These are phyloP conservation scores for Macrotus californicus DNA, from an alignment of 2,113 vertebrate species.

Conservation along the genomic window DNA sequence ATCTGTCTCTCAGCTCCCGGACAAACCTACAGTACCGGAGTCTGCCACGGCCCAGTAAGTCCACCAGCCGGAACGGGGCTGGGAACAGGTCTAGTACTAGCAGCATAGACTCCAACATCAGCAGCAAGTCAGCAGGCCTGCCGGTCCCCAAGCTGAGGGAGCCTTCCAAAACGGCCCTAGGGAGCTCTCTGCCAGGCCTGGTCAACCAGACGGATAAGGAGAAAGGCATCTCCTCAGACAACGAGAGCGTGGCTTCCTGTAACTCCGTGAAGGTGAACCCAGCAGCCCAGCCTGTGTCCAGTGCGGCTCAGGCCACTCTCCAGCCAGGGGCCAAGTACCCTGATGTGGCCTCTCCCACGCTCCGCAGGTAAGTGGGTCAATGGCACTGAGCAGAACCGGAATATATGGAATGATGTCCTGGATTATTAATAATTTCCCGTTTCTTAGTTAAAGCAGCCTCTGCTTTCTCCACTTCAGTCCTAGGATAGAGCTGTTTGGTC, in stretches of 20 bases:
- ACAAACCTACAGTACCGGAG: constrained; percentile 98
- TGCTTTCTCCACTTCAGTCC: neutral
- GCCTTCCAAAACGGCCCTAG: constrained; percentile 83
- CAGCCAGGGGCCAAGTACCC: constrained; percentile 90
- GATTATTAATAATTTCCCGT: constrained; percentile 9
- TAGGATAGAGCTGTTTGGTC: neutral
- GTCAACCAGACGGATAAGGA: constrained; percentile 98
- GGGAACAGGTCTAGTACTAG: constrained; percentile 97
- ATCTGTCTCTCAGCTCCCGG: constrained; percentile 88
- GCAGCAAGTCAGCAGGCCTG: constrained; percentile 86
- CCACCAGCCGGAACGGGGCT: constrained; percentile 85
- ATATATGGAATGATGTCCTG: neutral
- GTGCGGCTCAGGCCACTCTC: constrained; percentile 82
- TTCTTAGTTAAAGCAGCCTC: neutral
- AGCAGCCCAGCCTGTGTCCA: constrained; percentile 80
- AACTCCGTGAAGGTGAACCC: constrained; percentile 87
- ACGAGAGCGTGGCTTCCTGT: constrained; percentile 86
- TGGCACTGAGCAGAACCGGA: neutral
- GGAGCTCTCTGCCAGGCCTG: constrained; percentile 80
- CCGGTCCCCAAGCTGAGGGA: constrained; percentile 86
- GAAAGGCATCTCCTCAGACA: constrained; percentile 92
- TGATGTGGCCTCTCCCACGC: constrained; percentile 95
- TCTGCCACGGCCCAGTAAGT: constrained; percentile 94
- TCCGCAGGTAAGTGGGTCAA: constrained; percentile 87
- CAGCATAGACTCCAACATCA: constrained; percentile 96